These are phyloP conservation scores for Caenorhabditis elegans DNA, from an alignment of 1,140 invertebrate species.

Conservation along the genomic window WBcel235 BX284603.4:9202501-9203000, in stretches of 20 bases:
- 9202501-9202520: not conserved
- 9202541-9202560: too few species aligned
- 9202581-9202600: conserved; percentile 49
- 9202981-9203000: conserved; percentile 49
- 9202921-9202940: conserved; percentile 51
- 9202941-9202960: conserved; percentile 44
- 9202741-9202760: conserved; percentile 50
- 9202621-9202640: conserved; percentile 47
- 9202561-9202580: conserved; percentile 38
- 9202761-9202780: conserved; percentile 45
- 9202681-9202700: conserved; percentile 44
- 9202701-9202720: conserved; percentile 43
- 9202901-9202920: conserved; percentile 43
- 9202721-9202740: conserved; percentile 42
- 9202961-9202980: conserved; percentile 45
- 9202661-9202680: conserved; percentile 45
- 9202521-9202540: too few species aligned
- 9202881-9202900: conserved; percentile 49
- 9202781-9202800: conserved; percentile 42
- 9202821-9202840: conserved; percentile 43
- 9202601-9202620: conserved; percentile 46
- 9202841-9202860: conserved; percentile 49
- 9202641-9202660: conserved; percentile 48
- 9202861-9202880: conserved; percentile 44
- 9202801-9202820: conserved; percentile 48